Percentiles rank a stretch among this genome's conserved stretches.
phyloP scores from a whole-genome alignment of 2,113 vertebrate species.

The Mobula hypostoma region DNA sequence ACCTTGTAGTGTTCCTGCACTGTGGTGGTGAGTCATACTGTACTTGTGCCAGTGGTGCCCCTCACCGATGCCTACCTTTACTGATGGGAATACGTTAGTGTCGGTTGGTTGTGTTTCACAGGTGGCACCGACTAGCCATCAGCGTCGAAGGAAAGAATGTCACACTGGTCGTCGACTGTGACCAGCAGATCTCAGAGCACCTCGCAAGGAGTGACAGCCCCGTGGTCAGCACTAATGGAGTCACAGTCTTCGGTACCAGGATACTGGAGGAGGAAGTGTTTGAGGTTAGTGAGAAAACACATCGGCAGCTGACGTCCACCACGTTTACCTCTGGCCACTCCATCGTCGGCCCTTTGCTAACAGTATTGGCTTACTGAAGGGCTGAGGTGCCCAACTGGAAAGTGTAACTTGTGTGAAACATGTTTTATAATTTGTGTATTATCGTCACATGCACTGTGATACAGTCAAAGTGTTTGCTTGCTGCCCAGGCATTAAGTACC shows the following conservation, averaged over 20 bases:
- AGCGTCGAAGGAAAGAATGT: constrained; percentile 62
- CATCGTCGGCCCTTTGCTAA: not conserved
- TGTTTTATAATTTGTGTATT: not conserved
- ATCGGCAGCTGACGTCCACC: not conserved
- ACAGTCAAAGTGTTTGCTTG: too few relatives aligned
- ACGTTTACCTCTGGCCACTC: not conserved
- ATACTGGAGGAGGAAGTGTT: constrained; percentile 68
- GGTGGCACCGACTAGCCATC: constrained; percentile 83
- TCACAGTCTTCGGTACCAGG: constrained; percentile 71
- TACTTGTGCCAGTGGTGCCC: too few relatives aligned
- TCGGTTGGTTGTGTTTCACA: constrained; percentile 43
- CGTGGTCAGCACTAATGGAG: constrained; percentile 65
- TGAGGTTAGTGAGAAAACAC: constrained; percentile 60
- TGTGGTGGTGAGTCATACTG: too few relatives aligned
- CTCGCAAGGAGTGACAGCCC: constrained; percentile 55
- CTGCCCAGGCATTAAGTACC: too few relatives aligned
- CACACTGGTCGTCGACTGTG: constrained; percentile 73
- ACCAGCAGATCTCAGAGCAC: constrained; percentile 55
- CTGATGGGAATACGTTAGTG: not conserved
- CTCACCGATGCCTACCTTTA: not conserved
- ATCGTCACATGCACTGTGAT: too few relatives aligned
- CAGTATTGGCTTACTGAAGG: too few relatives aligned
- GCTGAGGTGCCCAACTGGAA: not conserved
- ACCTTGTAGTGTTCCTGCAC: not conserved
- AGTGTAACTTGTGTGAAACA: not conserved